Conservation (phyloP, 64 coral and sea anemone genomes). For the Pachyseris speciosa region DNA sequence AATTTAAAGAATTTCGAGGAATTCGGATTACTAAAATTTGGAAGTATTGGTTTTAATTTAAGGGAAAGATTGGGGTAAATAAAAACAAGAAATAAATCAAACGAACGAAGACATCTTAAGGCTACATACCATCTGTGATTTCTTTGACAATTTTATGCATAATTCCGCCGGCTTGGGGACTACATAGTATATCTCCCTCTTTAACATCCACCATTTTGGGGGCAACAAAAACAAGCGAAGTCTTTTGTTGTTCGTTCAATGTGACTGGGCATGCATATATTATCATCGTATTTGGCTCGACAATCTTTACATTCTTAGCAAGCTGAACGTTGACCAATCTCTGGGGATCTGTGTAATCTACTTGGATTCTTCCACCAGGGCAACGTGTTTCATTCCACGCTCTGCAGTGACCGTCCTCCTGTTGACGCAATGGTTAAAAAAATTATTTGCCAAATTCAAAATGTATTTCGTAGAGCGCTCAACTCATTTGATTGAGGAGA, state of each 20-base stretch:
- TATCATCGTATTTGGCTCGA: conserved; percentile 52
- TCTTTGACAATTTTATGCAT: conserved; percentile 59
- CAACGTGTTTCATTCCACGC: conserved; percentile 73
- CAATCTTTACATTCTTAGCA: conserved; percentile 60
- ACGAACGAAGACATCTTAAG: not conserved
- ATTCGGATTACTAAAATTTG: no score
- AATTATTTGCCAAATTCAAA: not conserved
- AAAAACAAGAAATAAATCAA: not conserved
- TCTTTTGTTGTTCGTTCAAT: conserved; percentile 21
- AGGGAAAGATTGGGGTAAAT: not conserved
- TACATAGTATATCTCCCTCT: conserved; percentile 51
- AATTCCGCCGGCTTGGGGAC: conserved; percentile 67
- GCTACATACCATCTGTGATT: not conserved
- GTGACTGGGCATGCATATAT: conserved; percentile 76
- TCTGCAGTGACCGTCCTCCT: conserved; percentile 59
- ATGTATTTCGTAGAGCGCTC: no score
- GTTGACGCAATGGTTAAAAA: not conserved
- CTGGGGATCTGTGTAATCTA: conserved; percentile 55
- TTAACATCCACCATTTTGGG: conserved; percentile 30
- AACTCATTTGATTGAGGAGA: no score
- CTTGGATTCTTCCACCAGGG: conserved; percentile 41
- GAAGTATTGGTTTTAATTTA: no score
- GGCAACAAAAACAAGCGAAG: conserved; percentile 33
- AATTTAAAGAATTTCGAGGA: no score
- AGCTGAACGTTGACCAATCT: conserved; percentile 52